These are phyloP conservation scores for Panthera tigris DNA, from an alignment of 2,113 vertebrate species.

Conservation along the genomic window DNA sequence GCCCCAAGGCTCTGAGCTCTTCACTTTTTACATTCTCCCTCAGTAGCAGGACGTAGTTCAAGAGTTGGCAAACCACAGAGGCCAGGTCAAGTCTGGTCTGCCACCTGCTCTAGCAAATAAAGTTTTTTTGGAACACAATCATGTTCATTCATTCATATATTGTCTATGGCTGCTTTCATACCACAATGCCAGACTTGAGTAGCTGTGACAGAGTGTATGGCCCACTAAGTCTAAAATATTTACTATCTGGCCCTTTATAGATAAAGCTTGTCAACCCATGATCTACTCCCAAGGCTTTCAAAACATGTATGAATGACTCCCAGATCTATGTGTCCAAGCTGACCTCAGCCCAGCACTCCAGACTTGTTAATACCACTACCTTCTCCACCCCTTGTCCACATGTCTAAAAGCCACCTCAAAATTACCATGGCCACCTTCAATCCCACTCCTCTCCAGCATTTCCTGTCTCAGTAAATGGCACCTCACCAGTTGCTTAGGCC, in stretches of 20 bases:
- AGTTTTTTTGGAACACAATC: neutral
- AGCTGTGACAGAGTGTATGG: neutral
- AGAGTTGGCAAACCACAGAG: neutral
- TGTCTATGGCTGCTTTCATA: neutral
- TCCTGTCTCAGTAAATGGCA: neutral
- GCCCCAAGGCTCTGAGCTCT: neutral
- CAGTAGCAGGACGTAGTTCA: neutral
- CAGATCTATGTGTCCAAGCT: neutral
- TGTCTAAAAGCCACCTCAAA: neutral
- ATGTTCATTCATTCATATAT: neutral
- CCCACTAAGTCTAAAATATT: neutral
- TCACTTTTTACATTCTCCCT: neutral
- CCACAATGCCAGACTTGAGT: neutral
- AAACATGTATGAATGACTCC: neutral
- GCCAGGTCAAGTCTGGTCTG: neutral
- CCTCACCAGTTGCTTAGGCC: neutral
- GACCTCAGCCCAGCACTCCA: neutral
- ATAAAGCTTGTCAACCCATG: neutral
- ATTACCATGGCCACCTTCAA: neutral
- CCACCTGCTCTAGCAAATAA: neutral
- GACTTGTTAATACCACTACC: neutral
- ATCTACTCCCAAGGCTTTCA: neutral
- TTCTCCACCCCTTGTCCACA: neutral
- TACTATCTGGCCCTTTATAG: neutral
- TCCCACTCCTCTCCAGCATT: neutral